Percentiles rank a stretch among this genome's conserved stretches.
phyloP scores from a whole-genome alignment of 2,797 vertebrate genomes.

The Cephalopachus bancanus region DNA sequence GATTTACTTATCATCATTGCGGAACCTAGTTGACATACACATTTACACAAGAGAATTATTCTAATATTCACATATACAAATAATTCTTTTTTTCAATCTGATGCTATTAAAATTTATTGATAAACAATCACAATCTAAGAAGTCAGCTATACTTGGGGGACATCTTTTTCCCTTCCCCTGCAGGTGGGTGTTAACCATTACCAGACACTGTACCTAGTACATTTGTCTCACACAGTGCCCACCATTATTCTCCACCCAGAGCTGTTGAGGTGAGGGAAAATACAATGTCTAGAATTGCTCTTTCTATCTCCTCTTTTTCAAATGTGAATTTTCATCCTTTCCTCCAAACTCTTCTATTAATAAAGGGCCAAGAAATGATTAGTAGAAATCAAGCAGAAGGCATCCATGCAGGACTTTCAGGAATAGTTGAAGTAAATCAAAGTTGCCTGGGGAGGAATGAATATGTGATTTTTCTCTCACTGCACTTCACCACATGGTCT shows the following conservation, averaged over 20 bases:
- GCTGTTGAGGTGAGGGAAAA: neutral
- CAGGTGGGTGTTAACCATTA: neutral
- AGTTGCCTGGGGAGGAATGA: conserved; percentile 29
- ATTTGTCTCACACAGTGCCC: neutral
- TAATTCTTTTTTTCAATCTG: neutral
- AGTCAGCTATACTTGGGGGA: neutral
- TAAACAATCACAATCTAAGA: neutral
- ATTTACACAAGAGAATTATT: neutral
- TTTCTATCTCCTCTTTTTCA: conserved; percentile 11
- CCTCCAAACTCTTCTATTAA: conserved; percentile 15
- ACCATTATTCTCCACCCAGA: neutral
- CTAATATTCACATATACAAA: neutral
- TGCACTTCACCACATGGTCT: neutral
- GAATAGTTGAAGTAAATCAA: conserved; percentile 52
- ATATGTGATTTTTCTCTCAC: neutral
- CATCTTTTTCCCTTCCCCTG: neutral
- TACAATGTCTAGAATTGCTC: neutral
- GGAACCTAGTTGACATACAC: neutral
- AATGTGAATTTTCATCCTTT: neutral
- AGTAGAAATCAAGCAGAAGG: conserved; percentile 18
- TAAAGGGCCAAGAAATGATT: neutral
- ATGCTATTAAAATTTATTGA: neutral
- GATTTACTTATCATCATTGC: neutral
- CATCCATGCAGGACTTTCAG: neutral
- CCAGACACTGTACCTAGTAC: neutral